Evolutionary conservation across 1,140 invertebrate species (phyloP), one percentile per base, ranked within the genome.

Genomic region (Aphidius ervi): DNA sequence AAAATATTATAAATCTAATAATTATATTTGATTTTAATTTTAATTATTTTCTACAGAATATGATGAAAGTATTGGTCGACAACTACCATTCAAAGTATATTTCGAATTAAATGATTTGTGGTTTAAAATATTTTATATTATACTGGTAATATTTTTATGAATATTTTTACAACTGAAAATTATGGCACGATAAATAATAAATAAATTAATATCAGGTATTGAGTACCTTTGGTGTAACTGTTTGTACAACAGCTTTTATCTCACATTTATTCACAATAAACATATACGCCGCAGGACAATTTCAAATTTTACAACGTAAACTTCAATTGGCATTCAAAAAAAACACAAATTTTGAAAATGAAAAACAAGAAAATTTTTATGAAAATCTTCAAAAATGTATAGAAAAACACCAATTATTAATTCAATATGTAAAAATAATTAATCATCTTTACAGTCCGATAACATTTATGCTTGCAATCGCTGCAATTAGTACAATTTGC

Each of bases 381-480:
- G 9, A 64, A n/a, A 64, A 62, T 43, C 49, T 73, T 10, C 66
- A 56, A 61, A 31, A 62, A 10, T 71, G 68, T 9, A 66, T 73
- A 8, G 61, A 64, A 9, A 59, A 69, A 59, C 71, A 73, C 59
- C 59, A 69, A 47, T 7, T 67, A 10, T 48, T 73, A 0, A 69
- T 73, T n/a, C 9, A 63, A 6, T 70, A 69, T 47, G 63, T 68
- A 0, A 57, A 64, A 9, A 61, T 52, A 55, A 60, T 70, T 4
- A 69, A 73, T 59, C 48, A 67, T 54, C 52, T 73, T 6, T 68
- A 63, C 43, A 62, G 59, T 5, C 64, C 58, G 9, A 66, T 67
- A 7, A 66, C 67, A 62, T 56, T 71, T 31, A 58, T 6, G 4
- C 66, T 68, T 62, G 62, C 70, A 8, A 62, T 71, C 20, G 56